phyloP scores from a whole-genome alignment of 2,888 invertebrate species.

The Caradrina kadenii region DNA sequence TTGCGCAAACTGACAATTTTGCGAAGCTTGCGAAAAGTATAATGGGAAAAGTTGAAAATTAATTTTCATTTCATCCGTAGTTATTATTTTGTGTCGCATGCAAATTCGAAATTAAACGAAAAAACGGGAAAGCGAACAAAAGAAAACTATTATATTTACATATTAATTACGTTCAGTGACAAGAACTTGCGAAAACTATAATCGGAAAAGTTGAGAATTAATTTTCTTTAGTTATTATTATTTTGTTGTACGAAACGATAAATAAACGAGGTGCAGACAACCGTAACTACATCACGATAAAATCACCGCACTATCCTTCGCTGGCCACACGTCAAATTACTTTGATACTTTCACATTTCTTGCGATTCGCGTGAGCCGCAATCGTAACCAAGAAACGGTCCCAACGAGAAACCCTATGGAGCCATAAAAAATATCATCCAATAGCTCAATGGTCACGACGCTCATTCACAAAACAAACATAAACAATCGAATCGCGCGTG shows the following conservation, averaged over 20 bases:
- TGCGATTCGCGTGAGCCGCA: conserved; percentile 61
- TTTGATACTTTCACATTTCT: conserved; percentile 85
- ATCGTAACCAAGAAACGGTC: conserved; percentile 46
- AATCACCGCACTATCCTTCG: conserved; percentile 55
- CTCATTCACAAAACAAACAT: conserved; percentile 74
- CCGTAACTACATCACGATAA: conserved; percentile 74
- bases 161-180: background rate
- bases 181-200: conserved; percentile 13
- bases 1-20: conserved; percentile 19
- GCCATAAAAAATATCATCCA: conserved; percentile 63
- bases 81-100: conserved; percentile 32
- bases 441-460: conserved; percentile 64
- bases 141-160: conserved; percentile 33
- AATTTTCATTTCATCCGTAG: conserved; percentile 10
- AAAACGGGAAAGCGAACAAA: conserved; percentile 17
- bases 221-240: conserved; percentile 18
- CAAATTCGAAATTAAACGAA: conserved; percentile 35
- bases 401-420: conserved; percentile 45
- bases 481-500: conserved; percentile 56
- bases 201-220: conserved; percentile 23
- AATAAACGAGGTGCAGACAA: conserved; percentile 65
- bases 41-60: conserved; percentile 26
- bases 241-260: conserved; percentile 48
- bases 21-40: conserved; percentile 15
- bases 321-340: conserved; percentile 69